These are phyloP conservation scores for Drosophila ustulata DNA, from an alignment of 2,888 invertebrate genomes.

Conservation along the genomic window DNA sequence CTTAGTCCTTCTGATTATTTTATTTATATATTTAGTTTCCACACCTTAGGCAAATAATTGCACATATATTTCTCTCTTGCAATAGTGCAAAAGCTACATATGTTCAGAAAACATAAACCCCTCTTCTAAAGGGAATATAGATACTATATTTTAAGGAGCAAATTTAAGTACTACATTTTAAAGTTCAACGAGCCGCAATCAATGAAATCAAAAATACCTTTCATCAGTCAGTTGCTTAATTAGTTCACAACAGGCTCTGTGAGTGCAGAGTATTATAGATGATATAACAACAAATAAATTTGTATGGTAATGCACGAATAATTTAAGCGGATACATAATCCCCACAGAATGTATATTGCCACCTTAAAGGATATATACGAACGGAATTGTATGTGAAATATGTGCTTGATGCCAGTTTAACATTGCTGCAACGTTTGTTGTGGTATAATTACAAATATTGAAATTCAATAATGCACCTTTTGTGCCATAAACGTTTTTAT, in stretches of 20 bases:
- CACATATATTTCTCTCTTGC: too few species aligned
- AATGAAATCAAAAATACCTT: not conserved
- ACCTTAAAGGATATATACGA: not conserved
- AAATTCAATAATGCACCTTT: slow-evolving; percentile 51
- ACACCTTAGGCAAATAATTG: too few species aligned
- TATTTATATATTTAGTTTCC: too few species aligned
- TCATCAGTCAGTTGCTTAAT: not conserved
- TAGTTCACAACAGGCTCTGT: not conserved
- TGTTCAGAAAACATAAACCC: too few species aligned
- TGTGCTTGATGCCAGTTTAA: slow-evolving; percentile 9
- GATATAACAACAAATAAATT: not conserved
- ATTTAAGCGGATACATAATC: not conserved
- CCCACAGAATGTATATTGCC: not conserved
- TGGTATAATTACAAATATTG: slow-evolving; percentile 33
- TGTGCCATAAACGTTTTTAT: slow-evolving; percentile 12
- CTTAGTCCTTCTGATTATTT: too few species aligned
- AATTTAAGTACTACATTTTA: not conserved
- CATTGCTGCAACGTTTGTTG: slow-evolving; percentile 5
- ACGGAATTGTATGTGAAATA: slow-evolving; percentile 3
- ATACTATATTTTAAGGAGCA: too few species aligned
- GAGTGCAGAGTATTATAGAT: not conserved
- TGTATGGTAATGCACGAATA: not conserved
- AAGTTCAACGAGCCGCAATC: not conserved
- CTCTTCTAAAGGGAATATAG: too few species aligned
- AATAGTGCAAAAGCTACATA: too few species aligned